These are phyloP conservation scores for Cromileptes altivelis DNA, from an alignment of 2,113 vertebrate genomes.

Conservation along the genomic window DNA sequence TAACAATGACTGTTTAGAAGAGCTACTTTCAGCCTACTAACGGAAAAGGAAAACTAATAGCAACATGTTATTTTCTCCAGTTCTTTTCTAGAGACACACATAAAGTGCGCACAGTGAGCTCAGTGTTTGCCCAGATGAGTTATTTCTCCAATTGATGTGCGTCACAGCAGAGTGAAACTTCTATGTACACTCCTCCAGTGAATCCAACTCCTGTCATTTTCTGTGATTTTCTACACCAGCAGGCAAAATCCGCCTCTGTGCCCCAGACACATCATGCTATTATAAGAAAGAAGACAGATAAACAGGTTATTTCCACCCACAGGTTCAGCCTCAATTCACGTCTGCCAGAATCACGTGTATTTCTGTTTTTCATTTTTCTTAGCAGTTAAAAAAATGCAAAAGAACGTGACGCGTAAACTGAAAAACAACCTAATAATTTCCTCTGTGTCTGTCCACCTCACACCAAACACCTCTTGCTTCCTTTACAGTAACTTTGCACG, in stretches of 20 bases:
- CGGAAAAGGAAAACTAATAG: constrained; percentile 38
- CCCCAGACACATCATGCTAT: not conserved
- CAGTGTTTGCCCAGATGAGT: constrained; percentile 13
- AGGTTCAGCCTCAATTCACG: not conserved
- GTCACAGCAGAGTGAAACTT: constrained; percentile 11
- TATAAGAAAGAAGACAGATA: not conserved
- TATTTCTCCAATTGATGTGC: not conserved
- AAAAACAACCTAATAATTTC: constrained; percentile 12
- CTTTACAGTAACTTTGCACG: constrained; percentile 10
- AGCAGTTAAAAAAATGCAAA: not conserved
- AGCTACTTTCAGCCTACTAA: not conserved
- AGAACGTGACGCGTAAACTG: constrained; percentile 1
- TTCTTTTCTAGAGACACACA: constrained; percentile 4
- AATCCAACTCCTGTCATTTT: not conserved
- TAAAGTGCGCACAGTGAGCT: not conserved
- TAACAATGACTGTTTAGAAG: not conserved
- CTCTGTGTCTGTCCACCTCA: not conserved
- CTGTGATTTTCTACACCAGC: constrained; percentile 4
- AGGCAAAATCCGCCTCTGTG: constrained; percentile 1
- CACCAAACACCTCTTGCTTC: not conserved
- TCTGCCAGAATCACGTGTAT: not conserved
- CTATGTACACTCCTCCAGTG: not conserved
- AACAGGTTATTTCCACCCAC: not conserved
- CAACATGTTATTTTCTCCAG: constrained; percentile 12
- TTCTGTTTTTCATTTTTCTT: not conserved